A percentile compares a stretch with the other conserved stretches of the same genome.
These are phyloP conservation scores for Naja naja DNA, from an alignment of 2,113 vertebrate species.

Conservation along the genomic window DNA sequence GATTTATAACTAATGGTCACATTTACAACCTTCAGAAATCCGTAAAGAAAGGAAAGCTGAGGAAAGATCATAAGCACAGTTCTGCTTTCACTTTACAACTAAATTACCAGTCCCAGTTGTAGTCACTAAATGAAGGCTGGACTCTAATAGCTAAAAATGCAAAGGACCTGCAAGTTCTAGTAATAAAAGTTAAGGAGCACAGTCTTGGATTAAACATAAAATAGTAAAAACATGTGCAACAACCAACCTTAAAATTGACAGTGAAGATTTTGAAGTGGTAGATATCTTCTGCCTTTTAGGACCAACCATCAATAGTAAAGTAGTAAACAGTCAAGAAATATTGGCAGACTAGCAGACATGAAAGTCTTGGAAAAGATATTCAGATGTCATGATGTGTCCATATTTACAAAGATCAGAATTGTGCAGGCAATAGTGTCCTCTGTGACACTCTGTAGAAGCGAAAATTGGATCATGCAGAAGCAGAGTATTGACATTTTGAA, in stretches of 20 bases:
- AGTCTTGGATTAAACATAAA: neutral
- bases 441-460: neutral
- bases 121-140: neutral
- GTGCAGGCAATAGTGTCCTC: neutral
- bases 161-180: neutral
- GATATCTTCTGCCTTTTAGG: neutral
- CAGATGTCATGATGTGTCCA: neutral
- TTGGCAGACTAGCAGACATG: neutral
- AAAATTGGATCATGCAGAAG: neutral
- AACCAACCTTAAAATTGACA: neutral
- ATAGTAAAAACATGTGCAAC: neutral
- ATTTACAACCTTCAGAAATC: neutral
- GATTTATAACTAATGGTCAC: neutral
- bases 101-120: neutral
- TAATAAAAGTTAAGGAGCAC: neutral
- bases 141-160: neutral
- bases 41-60: neutral
- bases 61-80: neutral
- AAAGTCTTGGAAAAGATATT: neutral
- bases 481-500: neutral
- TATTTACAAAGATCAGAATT: neutral
- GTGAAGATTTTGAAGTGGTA: neutral
- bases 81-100: neutral
- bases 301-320: neutral
- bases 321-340: neutral